Percentiles rank a stretch among this genome's conserved stretches.
Conservation (phyloP, 2,113 vertebrate genomes). For the Dendrocopos noguchii region DNA sequence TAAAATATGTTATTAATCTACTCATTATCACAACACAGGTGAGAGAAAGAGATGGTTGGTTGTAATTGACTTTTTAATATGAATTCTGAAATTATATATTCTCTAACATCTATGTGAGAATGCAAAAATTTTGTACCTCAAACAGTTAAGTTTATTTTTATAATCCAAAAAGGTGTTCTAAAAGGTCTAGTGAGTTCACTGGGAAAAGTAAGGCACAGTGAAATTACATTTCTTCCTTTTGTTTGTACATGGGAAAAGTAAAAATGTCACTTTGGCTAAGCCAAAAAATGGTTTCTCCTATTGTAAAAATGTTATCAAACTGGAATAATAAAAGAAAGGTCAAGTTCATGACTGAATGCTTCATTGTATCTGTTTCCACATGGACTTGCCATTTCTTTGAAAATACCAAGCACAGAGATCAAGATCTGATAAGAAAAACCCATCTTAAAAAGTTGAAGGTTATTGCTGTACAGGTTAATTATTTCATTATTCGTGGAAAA, state of each 20-base stretch:
- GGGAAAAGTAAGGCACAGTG: background rate
- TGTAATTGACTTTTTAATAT: background rate
- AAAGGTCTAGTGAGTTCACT: conserved; percentile 16
- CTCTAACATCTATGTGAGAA: background rate
- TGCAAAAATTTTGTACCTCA: background rate
- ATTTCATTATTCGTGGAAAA: conserved; percentile 40
- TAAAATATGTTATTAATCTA: background rate
- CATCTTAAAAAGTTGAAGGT: conserved; percentile 35
- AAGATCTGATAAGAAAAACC: conserved; percentile 52
- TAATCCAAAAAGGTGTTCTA: conserved; percentile 5
- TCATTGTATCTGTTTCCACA: conserved; percentile 53
- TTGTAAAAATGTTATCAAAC: conserved; percentile 62
- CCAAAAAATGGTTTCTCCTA: conserved; percentile 28
- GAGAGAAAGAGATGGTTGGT: background rate
- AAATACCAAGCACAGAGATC: conserved; percentile 76
- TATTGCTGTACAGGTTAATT: conserved; percentile 41
- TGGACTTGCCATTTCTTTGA: conserved; percentile 73
- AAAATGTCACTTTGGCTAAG: conserved; percentile 48
- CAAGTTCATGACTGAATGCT: conserved; percentile 56
- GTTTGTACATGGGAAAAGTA: conserved; percentile 39
- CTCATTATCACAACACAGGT: background rate
- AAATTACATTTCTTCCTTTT: conserved; percentile 50
- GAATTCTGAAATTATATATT: background rate
- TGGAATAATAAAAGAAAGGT: conserved; percentile 58
- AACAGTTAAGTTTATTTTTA: background rate